Conservation (phyloP, 1,140 invertebrate genomes). For the Batillaria attramentaria region DNA sequence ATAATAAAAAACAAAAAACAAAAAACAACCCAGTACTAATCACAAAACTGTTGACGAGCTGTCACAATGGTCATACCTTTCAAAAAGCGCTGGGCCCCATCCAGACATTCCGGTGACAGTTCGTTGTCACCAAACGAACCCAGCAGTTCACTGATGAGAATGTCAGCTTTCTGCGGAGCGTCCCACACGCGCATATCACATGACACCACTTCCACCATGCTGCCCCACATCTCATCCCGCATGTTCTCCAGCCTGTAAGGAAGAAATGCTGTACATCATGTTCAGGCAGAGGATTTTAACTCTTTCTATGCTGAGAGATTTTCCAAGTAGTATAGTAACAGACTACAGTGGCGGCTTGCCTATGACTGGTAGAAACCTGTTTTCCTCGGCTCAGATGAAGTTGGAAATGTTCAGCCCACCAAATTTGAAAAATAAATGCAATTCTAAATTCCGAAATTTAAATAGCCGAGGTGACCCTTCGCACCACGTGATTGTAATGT, state of each 20-base stretch:
- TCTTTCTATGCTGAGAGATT: no score
- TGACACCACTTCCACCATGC: conserved; percentile 73
- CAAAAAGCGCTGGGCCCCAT: conserved; percentile 91
- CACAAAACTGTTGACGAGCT: no score
- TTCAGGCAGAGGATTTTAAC: no score
- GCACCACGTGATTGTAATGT: no score
- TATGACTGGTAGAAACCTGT: no score
- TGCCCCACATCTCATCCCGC: conserved; percentile 86
- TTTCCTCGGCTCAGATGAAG: no score
- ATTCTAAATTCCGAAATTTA: no score
- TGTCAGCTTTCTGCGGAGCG: conserved; percentile 84
- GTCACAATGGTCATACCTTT: conserved; percentile 76
- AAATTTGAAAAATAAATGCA: no score
- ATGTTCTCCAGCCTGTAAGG: conserved; percentile 79
- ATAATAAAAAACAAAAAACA: conserved; percentile 5
- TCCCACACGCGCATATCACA: conserved; percentile 92
- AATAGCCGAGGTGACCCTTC: no score
- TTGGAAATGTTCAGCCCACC: no score
- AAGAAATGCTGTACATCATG: conserved; percentile 20
- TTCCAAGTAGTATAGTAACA: no score
- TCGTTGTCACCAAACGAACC: conserved; percentile 99
- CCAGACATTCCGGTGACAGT: conserved; percentile 97
- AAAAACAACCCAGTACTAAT: not conserved
- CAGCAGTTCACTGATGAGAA: conserved; percentile 96
- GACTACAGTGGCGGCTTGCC: no score